Evolutionary conservation across 2,888 invertebrate genomes (phyloP), one percentile per base, ranked within the genome.

Genomic region (Drosophila subquinaria): DNA sequence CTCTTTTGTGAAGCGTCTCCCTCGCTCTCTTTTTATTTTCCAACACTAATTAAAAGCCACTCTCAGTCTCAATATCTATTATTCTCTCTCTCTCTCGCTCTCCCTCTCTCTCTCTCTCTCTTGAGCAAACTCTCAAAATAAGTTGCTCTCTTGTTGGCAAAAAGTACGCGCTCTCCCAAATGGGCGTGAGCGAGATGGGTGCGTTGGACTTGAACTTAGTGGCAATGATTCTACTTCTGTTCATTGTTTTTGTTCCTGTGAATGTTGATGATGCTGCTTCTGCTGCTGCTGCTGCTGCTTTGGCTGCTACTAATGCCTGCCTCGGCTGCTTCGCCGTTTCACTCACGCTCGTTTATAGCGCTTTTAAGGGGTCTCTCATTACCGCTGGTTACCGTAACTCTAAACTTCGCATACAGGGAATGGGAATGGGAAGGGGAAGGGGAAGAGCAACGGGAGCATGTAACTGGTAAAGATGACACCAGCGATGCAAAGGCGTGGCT

Each of bases 401-500:
- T 79, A 76, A 83, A 86, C 69, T 67, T 70, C 53, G 66, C 43
- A 53, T 53, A 15, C 40, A 17, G 45, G 20, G 13, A 9, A 35
- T 42, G 13, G 42, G 27, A 40, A 20, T 11, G 43, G 45, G 38
- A 13, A 15, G 33, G 40, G n/a, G 15, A 9, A 35, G 33, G 13
- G 42, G n/a, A 40, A 20, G n/a, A 35, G 45, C 30, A 30, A 30
- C 13, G 17, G 51, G 47, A 47, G 13, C 42, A 45, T 52, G 69
- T 43, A 35, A 75, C 64, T 78, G 60, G 63, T 61, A 71, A 64
- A 79, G 71, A 70, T 75, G 76, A 59, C 53, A 76, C 76, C 56
- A 35, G 45, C 47, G 63, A 27, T 66, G 70, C 66, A 89, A 73
- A 90, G 85, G 85, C 90, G 90, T 89, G 85, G 90, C 66, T 80